phyloP scores from a whole-genome alignment of 2,888 invertebrate species.

The Amphipoea oculea region DNA sequence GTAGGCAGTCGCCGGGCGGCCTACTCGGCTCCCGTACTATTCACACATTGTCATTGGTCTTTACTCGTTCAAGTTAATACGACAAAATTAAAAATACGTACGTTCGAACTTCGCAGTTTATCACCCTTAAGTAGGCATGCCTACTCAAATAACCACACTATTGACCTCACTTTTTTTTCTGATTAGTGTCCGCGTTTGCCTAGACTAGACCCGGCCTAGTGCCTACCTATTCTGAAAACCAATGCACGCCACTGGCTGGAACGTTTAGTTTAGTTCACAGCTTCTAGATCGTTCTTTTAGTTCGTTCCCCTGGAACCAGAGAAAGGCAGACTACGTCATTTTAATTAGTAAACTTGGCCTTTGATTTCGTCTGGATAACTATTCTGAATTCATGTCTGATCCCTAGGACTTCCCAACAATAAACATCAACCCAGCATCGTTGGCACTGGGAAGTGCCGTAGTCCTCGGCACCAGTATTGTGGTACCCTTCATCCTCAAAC shows the following conservation, averaged over 20 bases:
- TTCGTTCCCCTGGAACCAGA: not conserved
- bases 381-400: not conserved
- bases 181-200: too few relatives aligned
- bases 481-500: constrained; percentile 87
- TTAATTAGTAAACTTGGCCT: not conserved
- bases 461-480: constrained; percentile 89
- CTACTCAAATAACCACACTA: too few relatives aligned
- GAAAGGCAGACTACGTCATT: not conserved
- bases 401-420: constrained; percentile 87
- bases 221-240: too few relatives aligned
- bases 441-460: constrained; percentile 90
- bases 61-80: too few relatives aligned
- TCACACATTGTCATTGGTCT: too few relatives aligned
- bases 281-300: not conserved
- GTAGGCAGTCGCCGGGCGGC: too few relatives aligned
- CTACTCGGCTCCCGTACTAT: too few relatives aligned
- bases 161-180: too few relatives aligned
- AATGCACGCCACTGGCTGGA: not conserved
- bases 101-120: too few relatives aligned
- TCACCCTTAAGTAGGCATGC: too few relatives aligned
- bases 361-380: not conserved
- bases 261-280: not conserved
- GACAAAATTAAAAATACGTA: too few relatives aligned
- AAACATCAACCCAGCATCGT: constrained; percentile 91
- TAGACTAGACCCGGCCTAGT: too few relatives aligned